phyloP scores from a whole-genome alignment of 2,888 invertebrate genomes.

The Sabatieria punctata region DNA sequence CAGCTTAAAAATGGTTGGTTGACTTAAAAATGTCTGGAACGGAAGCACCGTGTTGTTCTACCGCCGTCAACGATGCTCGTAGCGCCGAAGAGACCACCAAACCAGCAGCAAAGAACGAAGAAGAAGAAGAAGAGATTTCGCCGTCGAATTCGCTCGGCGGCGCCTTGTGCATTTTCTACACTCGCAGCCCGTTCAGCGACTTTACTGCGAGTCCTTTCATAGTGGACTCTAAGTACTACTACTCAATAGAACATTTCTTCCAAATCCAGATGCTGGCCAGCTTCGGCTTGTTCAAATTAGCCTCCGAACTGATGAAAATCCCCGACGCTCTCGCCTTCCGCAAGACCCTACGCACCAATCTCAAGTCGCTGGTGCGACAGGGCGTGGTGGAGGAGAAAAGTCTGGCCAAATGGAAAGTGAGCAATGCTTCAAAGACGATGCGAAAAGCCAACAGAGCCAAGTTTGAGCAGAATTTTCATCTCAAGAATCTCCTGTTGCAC shows the following conservation, averaged over 20 bases:
- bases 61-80: no score
- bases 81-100: no score
- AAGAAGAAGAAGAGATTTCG: no score
- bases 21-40: no score
- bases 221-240: slow-evolving; percentile 4
- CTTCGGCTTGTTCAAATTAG: slow-evolving; percentile 9
- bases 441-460: slow-evolving; percentile 4
- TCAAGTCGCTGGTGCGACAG: not conserved
- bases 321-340: slow-evolving; percentile 5
- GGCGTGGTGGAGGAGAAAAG: slow-evolving; percentile 7
- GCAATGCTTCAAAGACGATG: not conserved
- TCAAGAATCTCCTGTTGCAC: slow-evolving; percentile 1
- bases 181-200: slow-evolving; percentile 7
- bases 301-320: slow-evolving; percentile 1
- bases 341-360: not conserved
- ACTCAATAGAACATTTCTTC: slow-evolving; percentile 8
- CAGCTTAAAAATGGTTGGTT: no score
- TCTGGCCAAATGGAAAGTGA: slow-evolving; percentile 4
- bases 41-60: no score
- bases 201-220: slow-evolving; percentile 2
- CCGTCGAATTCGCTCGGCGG: no score
- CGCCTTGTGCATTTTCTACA: slow-evolving; percentile 9
- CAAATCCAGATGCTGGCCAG: slow-evolving; percentile 6
- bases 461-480: slow-evolving; percentile 8
- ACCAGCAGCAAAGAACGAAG: no score